Base-by-base conservation (phyloP, 2,113 vertebrate genomes). In the Nothobranchius furzeri region DNA sequence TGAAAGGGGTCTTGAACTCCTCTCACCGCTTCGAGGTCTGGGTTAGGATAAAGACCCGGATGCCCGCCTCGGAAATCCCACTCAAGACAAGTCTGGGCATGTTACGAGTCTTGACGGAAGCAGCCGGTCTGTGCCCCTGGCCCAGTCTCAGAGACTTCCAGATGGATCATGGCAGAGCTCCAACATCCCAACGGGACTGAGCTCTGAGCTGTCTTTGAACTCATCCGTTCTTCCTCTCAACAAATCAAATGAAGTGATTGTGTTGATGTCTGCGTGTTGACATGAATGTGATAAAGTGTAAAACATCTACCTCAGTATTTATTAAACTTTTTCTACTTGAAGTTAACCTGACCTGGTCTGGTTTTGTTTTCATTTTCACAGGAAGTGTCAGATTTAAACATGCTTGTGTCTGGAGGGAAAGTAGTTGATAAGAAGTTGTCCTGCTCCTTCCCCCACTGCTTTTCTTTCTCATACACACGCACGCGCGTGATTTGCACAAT, bases 261-360 rank as follows among this genome's bases (percentile, higher is more conserved):
- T 65, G 60, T 42, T n/a, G 0, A 9, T 46, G 58, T n/a, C 46
- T 45, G 37, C 50, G 52, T 45, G 61, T 35, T 66, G 69, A 51
- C 9, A 52, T 46, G 11, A 60, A 47, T 52, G 35, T 68, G 49
- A 53, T 52, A 3, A 8, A 58, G 17, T 86, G 72, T 82, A 70
- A 71, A 70, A 42, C 20, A 48, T 59, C 88, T 89, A 89, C 88
- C 88, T 89, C 88, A 81, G 70, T 89, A 89, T 90, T 88, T 89
- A 89, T 88, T 89, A 89, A 89, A 87, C 12, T 12, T 64, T 71
- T 79, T 79, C 12, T 86, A 83, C 51, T 25, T 12, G 2, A 75
- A 17, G 6, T 40, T 12, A 58, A 43, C 52, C n/a, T 48, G 13
- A 54, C 35, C 30, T 75, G 4, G 0, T 37, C 58, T 79, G 50